phyloP scores from a whole-genome alignment of 37 sponge, comb jelly and placozoan species.

The Theonella swinhoei region DNA sequence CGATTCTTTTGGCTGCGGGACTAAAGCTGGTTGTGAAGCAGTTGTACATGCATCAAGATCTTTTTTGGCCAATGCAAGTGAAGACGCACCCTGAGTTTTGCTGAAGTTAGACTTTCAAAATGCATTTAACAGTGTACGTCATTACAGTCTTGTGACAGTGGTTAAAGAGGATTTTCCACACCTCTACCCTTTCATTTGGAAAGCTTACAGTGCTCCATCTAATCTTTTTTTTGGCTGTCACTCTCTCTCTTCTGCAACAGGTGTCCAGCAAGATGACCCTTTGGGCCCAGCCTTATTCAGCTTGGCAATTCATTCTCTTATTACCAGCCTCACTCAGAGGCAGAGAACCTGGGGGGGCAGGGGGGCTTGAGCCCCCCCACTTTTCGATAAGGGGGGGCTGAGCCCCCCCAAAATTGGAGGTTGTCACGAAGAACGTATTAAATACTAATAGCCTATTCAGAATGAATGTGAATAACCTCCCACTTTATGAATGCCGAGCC shows the following conservation, averaged over 20 bases:
- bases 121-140: background rate
- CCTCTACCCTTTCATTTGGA: background rate
- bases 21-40: background rate
- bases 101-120: background rate
- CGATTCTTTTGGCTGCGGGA: constrained; percentile 17
- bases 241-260: background rate
- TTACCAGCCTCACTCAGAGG: no score
- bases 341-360: no score
- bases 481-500: no score
- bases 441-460: no score
- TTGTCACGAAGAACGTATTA: no score
- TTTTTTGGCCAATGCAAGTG: background rate
- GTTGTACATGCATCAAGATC: background rate
- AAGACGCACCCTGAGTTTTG: background rate
- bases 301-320: background rate
- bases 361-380: no score
- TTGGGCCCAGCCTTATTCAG: background rate
- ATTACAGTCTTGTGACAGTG: background rate
- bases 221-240: no score
- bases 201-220: background rate
- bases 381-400: no score
- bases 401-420: no score
- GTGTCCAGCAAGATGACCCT: constrained; percentile 7
- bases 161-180: no score
- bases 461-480: no score